phyloP scores from a whole-genome alignment of 2,888 invertebrate genomes.

The Mythimna loreyi region DNA sequence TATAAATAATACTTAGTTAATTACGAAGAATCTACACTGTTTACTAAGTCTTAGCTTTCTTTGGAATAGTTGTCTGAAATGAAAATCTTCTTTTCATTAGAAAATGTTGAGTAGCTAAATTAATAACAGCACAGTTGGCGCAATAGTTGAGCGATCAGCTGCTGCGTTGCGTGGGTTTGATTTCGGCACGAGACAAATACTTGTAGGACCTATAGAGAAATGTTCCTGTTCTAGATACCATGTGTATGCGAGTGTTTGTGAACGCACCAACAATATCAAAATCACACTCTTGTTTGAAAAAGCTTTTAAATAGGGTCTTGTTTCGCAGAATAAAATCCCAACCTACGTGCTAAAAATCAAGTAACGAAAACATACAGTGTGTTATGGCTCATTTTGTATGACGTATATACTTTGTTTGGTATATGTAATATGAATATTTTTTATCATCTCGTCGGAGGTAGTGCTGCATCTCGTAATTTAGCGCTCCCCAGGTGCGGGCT shows the following conservation, averaged over 20 bases:
- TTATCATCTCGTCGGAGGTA: conserved; percentile 63
- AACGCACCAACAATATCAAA: too few relatives aligned
- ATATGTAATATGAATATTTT: conserved; percentile 64
- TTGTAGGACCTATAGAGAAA: too few relatives aligned
- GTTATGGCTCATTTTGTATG: conserved; percentile 11
- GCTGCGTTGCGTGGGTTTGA: too few relatives aligned
- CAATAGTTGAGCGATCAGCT: too few relatives aligned
- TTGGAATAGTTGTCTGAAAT: neutral
- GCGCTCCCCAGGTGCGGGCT: conserved; percentile 83
- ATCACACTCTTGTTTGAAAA: neutral
- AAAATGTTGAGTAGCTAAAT: conserved; percentile 7
- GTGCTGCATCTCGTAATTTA: conserved; percentile 76
- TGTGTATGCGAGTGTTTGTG: too few relatives aligned
- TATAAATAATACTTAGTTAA: conserved; percentile 37
- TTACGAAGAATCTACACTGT: conserved; percentile 34
- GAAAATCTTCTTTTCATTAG: neutral
- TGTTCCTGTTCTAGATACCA: too few relatives aligned
- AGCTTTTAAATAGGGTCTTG: neutral
- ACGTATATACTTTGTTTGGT: conserved; percentile 49
- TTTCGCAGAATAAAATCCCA: neutral
- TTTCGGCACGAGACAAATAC: too few relatives aligned
- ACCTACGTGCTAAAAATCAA: neutral
- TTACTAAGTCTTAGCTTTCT: conserved; percentile 16
- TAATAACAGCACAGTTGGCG: neutral
- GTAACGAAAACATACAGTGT: conserved; percentile 3